Evolutionary conservation across 2,888 invertebrate genomes (phyloP).

Genomic region (Agriotes lineatus): DNA sequence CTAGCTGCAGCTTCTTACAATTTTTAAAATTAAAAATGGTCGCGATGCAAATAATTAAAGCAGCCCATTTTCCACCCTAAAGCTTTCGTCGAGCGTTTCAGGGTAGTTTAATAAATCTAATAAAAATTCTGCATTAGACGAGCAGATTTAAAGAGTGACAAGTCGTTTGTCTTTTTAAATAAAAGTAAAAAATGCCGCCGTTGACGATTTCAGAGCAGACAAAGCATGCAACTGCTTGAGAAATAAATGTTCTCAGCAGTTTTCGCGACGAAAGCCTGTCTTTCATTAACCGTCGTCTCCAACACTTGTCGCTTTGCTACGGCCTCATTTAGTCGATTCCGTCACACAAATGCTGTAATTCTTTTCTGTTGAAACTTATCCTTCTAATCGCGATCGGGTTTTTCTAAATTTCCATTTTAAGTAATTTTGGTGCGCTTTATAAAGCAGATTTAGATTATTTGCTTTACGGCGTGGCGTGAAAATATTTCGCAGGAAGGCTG

Average conservation of each 20-base stretch:
- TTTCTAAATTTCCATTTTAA: slow-evolving; percentile 27
- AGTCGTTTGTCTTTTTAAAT: slow-evolving; percentile 10
- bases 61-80: no score
- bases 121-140: neutral
- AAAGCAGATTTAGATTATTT: slow-evolving; percentile 23
- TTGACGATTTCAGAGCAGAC: slow-evolving; percentile 14
- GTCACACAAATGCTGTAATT: slow-evolving; percentile 18
- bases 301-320: slow-evolving; percentile 22
- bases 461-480: slow-evolving; percentile 18
- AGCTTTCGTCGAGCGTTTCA: no score
- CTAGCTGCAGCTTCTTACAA: no score
- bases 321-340: slow-evolving; percentile 11
- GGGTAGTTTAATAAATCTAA: neutral
- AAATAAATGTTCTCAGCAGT: slow-evolving; percentile 26
- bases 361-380: slow-evolving; percentile 19
- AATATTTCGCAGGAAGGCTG: slow-evolving; percentile 26
- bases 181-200: slow-evolving; percentile 5
- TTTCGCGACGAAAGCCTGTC: slow-evolving; percentile 20
- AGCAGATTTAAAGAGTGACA: neutral
- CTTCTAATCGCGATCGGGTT: neutral
- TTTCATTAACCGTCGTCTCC: slow-evolving; percentile 26
- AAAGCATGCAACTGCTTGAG: slow-evolving; percentile 23
- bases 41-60: no score
- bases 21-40: no score
- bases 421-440: slow-evolving; percentile 22